These are phyloP conservation scores for Hipposideros armiger DNA, from an alignment of 2,113 vertebrate species.

Conservation along the genomic window DNA sequence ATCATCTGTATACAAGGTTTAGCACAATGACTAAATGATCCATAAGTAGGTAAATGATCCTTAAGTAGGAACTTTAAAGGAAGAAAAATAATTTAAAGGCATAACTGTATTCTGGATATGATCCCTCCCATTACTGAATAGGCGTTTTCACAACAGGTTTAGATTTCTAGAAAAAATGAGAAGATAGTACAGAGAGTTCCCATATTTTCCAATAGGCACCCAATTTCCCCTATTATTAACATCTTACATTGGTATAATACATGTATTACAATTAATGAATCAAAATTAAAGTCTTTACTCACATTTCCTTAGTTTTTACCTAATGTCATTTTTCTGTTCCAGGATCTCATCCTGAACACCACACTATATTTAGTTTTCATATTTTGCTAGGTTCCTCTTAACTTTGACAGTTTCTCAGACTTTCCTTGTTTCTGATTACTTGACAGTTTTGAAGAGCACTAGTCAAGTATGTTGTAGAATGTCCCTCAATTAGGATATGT, in stretches of 20 bases:
- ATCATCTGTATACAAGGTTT: conserved; percentile 39
- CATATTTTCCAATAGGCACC: neutral
- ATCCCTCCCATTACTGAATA: neutral
- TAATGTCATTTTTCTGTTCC: neutral
- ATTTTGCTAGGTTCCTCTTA: neutral
- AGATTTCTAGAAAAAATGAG: conserved; percentile 5
- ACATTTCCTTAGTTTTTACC: conserved; percentile 42
- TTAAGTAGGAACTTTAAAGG: conserved; percentile 36
- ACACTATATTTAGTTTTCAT: conserved; percentile 33
- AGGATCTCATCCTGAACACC: neutral
- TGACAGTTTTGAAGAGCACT: conserved; percentile 15
- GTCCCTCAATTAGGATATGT: neutral
- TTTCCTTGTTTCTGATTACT: conserved; percentile 17
- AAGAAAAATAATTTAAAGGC: neutral
- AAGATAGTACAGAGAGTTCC: neutral
- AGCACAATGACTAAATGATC: neutral
- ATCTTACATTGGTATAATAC: neutral
- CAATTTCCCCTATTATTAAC: conserved; percentile 22
- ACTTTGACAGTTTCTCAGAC: neutral
- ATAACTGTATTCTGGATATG: conserved; percentile 19
- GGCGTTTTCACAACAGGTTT: neutral
- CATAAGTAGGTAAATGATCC: neutral
- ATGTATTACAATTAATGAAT: conserved; percentile 4
- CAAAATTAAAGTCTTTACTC: conserved; percentile 28
- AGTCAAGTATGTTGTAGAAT: conserved; percentile 14